phyloP scores from a whole-genome alignment of 2,113 vertebrate genomes.

The Pycnonotus jocosus region DNA sequence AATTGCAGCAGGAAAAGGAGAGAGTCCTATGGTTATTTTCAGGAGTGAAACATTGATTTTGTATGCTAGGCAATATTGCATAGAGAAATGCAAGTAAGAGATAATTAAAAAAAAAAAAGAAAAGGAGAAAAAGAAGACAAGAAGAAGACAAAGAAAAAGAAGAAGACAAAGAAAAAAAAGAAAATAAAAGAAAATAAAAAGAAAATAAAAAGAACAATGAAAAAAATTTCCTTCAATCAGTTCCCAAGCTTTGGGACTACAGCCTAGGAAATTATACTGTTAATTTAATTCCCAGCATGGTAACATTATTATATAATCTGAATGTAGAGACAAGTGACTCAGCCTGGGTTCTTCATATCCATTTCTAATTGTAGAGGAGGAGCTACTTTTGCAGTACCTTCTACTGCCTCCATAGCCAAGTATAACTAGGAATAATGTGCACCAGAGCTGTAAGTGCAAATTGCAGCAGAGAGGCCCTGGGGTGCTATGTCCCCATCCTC shows the following conservation, averaged over 20 bases:
- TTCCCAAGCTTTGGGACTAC: not conserved
- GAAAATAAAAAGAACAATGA: fast-evolving
- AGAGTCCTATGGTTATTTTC: not conserved
- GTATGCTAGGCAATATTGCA: not conserved
- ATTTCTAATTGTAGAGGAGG: not conserved
- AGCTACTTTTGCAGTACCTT: not conserved
- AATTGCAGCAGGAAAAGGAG: not conserved
- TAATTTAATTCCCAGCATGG: not conserved
- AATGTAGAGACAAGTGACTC: not conserved
- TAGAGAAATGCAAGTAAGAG: not conserved
- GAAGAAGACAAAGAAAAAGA: fast-evolving
- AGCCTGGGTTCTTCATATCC: not conserved
- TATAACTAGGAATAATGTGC: fast-evolving
- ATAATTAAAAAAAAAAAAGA: fast-evolving
- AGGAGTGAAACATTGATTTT: not conserved
- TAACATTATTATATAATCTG: not conserved
- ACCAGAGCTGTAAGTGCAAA: not conserved
- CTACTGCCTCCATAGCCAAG: not conserved
- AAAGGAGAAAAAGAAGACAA: fast-evolving
- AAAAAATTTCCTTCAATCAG: not conserved
- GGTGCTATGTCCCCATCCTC: not conserved
- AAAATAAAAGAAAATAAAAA: too few species aligned
- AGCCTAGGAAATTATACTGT: not conserved
- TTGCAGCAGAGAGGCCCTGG: fast-evolving
- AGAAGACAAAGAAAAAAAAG: fast-evolving